Percentiles rank a stretch among this genome's conserved stretches.
Conservation (phyloP, 2,113 vertebrate species). For the Triplophysa rosa region DNA sequence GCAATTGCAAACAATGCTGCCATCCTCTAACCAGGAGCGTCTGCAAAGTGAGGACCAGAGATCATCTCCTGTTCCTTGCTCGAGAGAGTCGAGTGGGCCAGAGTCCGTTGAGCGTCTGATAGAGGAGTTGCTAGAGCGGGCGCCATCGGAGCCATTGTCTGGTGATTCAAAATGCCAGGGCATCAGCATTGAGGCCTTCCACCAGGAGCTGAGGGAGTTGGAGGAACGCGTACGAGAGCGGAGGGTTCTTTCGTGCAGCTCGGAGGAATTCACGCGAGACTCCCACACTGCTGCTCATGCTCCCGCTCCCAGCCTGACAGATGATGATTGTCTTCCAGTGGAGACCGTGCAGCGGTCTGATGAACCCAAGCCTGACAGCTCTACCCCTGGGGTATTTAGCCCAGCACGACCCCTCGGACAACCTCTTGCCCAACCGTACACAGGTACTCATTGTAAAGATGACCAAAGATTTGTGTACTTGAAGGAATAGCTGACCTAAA, state of each 20-base stretch:
- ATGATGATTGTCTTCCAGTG: slow-evolving; percentile 65
- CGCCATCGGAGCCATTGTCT: slow-evolving; percentile 60
- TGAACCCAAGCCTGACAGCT: slow-evolving; percentile 63
- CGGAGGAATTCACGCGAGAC: slow-evolving; percentile 55
- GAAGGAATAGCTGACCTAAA: too few relatives aligned
- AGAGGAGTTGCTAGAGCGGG: slow-evolving; percentile 78
- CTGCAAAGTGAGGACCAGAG: slow-evolving; percentile 7
- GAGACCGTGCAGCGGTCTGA: slow-evolving; percentile 47
- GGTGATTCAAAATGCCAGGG: slow-evolving; percentile 70
- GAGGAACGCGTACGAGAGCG: slow-evolving; percentile 79
- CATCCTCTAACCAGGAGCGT: slow-evolving; percentile 31
- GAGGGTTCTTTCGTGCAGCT: slow-evolving; percentile 23
- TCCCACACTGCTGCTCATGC: slow-evolving; percentile 8
- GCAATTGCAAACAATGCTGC: slow-evolving; percentile 42
- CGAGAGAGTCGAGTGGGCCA: slow-evolving; percentile 44
- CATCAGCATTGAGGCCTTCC: slow-evolving; percentile 85
- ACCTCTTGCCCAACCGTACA: slow-evolving; percentile 84
- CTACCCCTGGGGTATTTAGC: slow-evolving; percentile 67
- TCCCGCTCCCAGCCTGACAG: slow-evolving; percentile 49
- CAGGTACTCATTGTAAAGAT: slow-evolving; percentile 71
- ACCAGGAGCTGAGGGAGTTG: slow-evolving; percentile 83
- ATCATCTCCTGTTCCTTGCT: slow-evolving; percentile 20
- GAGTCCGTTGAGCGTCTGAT: slow-evolving; percentile 80
- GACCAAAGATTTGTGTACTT: background rate
- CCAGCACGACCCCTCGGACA: slow-evolving; percentile 76